Conservation (phyloP, 2,113 vertebrate species). For the Laticauda colubrina region DNA sequence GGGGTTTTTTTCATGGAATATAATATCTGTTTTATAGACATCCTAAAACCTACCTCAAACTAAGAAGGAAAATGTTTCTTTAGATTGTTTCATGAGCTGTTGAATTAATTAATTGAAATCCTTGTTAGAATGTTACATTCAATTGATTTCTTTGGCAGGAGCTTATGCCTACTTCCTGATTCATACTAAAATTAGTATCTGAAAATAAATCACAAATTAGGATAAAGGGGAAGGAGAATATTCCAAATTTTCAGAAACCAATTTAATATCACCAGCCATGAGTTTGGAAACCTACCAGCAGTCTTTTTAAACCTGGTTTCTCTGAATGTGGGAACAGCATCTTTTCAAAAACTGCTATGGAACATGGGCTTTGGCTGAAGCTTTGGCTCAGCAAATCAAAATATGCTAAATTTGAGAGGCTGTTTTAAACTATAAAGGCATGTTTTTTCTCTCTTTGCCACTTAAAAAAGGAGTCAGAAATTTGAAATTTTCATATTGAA, state of each 20-base stretch:
- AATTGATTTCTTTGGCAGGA: slow-evolving; percentile 1
- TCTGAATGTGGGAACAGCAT: neutral
- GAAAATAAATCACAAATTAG: neutral
- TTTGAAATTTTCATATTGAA: neutral
- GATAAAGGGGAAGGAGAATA: neutral
- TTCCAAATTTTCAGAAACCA: neutral
- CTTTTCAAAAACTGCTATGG: neutral
- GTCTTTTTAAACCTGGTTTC: neutral
- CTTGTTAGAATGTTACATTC: slow-evolving; percentile 17
- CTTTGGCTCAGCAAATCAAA: neutral
- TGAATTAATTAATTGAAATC: neutral
- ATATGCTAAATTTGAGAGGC: neutral
- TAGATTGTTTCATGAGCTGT: slow-evolving; percentile 9
- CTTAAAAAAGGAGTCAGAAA: neutral
- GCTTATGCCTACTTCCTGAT: neutral
- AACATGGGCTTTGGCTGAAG: neutral
- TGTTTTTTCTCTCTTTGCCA: neutral
- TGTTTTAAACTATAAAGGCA: neutral
- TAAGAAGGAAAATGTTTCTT: slow-evolving; percentile 23
- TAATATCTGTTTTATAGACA: neutral
- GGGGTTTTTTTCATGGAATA: neutral
- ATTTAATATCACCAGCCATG: neutral
- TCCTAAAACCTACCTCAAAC: neutral
- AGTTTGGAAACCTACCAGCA: neutral
- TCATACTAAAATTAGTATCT: neutral